A percentile compares a stretch with the other conserved stretches of the same genome.
Conservation (phyloP, 2,888 invertebrate genomes). For the Troilus luridus region DNA sequence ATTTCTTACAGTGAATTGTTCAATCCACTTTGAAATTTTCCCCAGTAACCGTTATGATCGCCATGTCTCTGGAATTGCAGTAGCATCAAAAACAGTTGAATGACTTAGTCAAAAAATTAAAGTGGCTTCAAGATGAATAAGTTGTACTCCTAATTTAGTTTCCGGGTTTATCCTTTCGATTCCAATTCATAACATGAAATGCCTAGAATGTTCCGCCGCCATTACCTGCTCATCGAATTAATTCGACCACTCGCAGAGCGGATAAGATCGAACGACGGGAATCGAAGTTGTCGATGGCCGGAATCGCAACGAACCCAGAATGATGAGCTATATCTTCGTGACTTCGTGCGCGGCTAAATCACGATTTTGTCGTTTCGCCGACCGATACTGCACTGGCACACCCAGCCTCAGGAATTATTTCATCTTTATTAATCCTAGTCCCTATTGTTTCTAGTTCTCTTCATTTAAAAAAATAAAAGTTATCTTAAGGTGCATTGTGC, state of each 20-base stretch:
- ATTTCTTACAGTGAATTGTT: no score
- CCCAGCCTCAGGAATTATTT: neutral
- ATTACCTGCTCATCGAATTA: neutral
- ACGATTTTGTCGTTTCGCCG: constrained; percentile 11
- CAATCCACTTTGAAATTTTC: no score
- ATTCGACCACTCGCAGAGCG: neutral
- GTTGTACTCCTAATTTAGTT: no score
- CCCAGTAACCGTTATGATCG: no score
- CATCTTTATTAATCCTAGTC: neutral
- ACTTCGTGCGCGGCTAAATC: constrained; percentile 35
- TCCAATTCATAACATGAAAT: neutral
- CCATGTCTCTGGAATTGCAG: no score
- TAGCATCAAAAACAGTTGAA: no score
- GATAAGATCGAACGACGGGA: neutral
- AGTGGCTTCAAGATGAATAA: no score
- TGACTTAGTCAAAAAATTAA: no score
- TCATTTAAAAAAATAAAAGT: neutral
- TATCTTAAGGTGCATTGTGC: neutral
- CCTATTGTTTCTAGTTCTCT: neutral
- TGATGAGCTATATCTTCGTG: neutral
- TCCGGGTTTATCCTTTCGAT: neutral
- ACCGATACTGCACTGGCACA: neutral
- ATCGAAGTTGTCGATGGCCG: no score
- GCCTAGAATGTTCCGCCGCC: neutral
- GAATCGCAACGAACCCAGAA: neutral